phyloP scores from a whole-genome alignment of 2,888 invertebrate genomes.

The Drosophila rubida region DNA sequence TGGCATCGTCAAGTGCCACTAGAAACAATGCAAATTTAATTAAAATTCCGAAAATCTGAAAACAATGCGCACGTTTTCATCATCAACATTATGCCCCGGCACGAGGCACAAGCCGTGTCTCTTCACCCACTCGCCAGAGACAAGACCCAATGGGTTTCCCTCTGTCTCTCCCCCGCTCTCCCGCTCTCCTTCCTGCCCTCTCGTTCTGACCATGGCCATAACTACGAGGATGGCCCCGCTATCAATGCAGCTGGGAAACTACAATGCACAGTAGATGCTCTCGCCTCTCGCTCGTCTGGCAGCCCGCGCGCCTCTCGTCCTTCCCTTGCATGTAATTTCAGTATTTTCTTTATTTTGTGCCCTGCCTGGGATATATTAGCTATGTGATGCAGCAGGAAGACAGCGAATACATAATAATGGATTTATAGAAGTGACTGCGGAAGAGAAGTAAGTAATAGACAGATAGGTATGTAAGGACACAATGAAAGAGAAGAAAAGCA shows the following conservation, averaged over 20 bases:
- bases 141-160: constrained; percentile 8
- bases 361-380: neutral
- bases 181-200: neutral
- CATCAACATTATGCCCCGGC: constrained; percentile 66
- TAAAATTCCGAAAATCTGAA: constrained; percentile 74
- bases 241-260: constrained; percentile 61
- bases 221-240: constrained; percentile 42
- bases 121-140: constrained; percentile 27
- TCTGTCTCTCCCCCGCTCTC: neutral
- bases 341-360: constrained; percentile 46
- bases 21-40: constrained; percentile 75
- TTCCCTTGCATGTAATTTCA: constrained; percentile 53
- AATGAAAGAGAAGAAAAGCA: too few species aligned
- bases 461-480: too few species aligned
- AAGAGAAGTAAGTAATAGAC: neutral
- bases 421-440: neutral
- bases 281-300: neutral
- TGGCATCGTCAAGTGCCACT: constrained; percentile 65
- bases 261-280: constrained; percentile 48
- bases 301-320: constrained; percentile 12
- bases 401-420: neutral
- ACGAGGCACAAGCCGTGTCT: constrained; percentile 18
- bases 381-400: neutral
- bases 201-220: constrained; percentile 50
- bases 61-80: constrained; percentile 71